phyloP scores from a whole-genome alignment of 2,888 invertebrate genomes.

The Xanthia icteritia region DNA sequence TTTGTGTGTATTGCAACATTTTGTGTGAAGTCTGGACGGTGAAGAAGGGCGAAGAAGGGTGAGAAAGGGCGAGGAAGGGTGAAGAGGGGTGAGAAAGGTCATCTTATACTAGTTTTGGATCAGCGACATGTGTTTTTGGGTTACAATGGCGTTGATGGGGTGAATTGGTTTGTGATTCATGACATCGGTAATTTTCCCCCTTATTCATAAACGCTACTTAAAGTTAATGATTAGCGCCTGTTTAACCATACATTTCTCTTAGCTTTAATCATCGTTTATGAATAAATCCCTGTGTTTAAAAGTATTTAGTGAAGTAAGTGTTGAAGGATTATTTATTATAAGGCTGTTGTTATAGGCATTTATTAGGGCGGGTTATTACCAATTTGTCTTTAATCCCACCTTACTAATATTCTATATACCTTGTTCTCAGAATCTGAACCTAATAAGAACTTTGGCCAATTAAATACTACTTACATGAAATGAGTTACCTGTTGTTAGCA shows the following conservation, averaged over 20 bases:
- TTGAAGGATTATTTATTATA: conserved; percentile 11
- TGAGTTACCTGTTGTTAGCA: no score
- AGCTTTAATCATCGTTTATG: no score
- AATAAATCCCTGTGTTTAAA: conserved; percentile 43
- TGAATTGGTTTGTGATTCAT: conserved; percentile 68
- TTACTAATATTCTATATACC: no score
- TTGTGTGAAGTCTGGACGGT: neutral
- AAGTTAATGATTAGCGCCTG: no score
- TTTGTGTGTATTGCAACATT: neutral
- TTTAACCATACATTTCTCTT: no score
- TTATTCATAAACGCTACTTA: no score
- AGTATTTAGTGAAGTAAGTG: conserved; percentile 28
- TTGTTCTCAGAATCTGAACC: neutral
- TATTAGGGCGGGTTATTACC: neutral
- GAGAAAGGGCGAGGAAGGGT: conserved; percentile 15
- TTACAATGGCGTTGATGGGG: conserved; percentile 73
- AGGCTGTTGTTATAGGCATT: neutral
- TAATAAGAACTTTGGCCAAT: neutral
- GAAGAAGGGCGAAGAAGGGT: neutral
- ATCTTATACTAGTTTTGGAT: conserved; percentile 71
- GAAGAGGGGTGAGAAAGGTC: conserved; percentile 65
- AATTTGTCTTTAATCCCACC: neutral
- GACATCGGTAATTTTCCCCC: conserved; percentile 56
- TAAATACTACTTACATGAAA: no score
- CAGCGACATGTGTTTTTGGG: conserved; percentile 79